Percentiles rank a stretch among this genome's conserved stretches.
These are phyloP conservation scores for Notamacropus eugenii DNA, from an alignment of 2,797 vertebrate species.

Conservation along the genomic window DNA sequence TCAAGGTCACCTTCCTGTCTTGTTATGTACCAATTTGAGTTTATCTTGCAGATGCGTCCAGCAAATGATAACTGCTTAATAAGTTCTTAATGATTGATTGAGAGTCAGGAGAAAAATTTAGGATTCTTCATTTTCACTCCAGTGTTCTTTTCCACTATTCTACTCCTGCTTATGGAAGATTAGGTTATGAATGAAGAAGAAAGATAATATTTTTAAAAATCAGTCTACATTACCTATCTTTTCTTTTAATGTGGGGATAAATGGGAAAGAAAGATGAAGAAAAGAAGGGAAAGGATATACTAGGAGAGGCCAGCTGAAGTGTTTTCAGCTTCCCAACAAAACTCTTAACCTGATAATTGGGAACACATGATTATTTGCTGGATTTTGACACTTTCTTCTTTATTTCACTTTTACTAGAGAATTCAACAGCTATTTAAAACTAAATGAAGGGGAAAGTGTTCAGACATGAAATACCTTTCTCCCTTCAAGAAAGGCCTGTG, in stretches of 20 bases:
- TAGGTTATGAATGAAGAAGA: not conserved
- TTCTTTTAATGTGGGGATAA: not conserved
- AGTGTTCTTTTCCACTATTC: not conserved
- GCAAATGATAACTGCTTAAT: not conserved
- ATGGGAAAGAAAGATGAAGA: not conserved
- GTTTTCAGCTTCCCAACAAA: slow-evolving; percentile 44
- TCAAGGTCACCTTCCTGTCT: not conserved
- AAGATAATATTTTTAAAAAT: not conserved
- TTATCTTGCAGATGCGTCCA: not conserved
- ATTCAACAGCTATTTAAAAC: slow-evolving; percentile 32
- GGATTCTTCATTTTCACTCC: not conserved
- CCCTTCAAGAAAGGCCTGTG: slow-evolving; percentile 38
- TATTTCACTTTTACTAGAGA: slow-evolving; percentile 56
- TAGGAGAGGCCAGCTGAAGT: slow-evolving; percentile 29
- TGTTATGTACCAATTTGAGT: not conserved
- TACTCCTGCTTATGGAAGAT: not conserved
- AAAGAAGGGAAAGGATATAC: not conserved
- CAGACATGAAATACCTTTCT: not conserved
- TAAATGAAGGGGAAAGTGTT: slow-evolving; percentile 51
- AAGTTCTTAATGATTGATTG: not conserved
- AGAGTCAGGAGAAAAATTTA: not conserved
- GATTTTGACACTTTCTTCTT: slow-evolving; percentile 42
- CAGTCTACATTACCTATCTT: not conserved
- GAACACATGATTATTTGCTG: slow-evolving; percentile 50
- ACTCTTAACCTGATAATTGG: slow-evolving; percentile 50